Percentiles rank a stretch among this genome's conserved stretches.
Evolutionary conservation across 2,797 vertebrate genomes (phyloP).

Genomic region (Gallirallus australis): DNA sequence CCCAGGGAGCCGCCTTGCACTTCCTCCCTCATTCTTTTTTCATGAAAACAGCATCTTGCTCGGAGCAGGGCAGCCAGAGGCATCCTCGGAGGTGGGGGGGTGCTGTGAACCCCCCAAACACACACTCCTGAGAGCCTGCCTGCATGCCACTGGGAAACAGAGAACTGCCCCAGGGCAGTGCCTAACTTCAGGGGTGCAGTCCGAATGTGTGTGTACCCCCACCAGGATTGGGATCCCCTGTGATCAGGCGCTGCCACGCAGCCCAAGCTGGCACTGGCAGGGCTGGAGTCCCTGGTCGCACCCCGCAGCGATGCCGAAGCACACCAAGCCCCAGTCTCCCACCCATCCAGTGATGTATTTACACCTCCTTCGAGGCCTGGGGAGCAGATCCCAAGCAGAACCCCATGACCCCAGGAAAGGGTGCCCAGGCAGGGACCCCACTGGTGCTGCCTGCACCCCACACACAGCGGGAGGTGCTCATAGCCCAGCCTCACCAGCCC

Average conservation of each 20-base stretch:
- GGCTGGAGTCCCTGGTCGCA: background rate
- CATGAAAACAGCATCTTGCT: conserved; percentile 41
- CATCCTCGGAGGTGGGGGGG: background rate
- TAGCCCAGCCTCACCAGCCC: background rate
- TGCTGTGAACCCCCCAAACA: background rate
- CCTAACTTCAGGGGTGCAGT: background rate
- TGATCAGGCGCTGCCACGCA: fast-evolving
- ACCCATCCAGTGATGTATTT: fast-evolving
- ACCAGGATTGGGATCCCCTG: fast-evolving
- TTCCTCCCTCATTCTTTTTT: conserved; percentile 66
- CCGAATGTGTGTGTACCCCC: fast-evolving
- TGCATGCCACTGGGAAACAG: background rate
- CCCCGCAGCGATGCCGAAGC: background rate
- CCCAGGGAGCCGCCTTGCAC: conserved; percentile 25
- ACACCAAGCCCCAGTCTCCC: fast-evolving
- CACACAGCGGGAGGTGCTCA: background rate
- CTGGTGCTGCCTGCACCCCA: background rate
- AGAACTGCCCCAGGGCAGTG: background rate
- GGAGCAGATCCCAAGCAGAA: fast-evolving
- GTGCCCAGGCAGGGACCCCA: background rate
- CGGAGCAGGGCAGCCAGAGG: background rate
- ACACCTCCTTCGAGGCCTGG: fast-evolving
- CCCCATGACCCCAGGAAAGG: background rate
- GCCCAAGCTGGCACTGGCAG: background rate
- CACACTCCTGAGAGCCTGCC: background rate